Evolutionary conservation across 2,888 invertebrate genomes (phyloP), one percentile per base, ranked within the genome.

Genomic region (Oxytorus armatus): DNA sequence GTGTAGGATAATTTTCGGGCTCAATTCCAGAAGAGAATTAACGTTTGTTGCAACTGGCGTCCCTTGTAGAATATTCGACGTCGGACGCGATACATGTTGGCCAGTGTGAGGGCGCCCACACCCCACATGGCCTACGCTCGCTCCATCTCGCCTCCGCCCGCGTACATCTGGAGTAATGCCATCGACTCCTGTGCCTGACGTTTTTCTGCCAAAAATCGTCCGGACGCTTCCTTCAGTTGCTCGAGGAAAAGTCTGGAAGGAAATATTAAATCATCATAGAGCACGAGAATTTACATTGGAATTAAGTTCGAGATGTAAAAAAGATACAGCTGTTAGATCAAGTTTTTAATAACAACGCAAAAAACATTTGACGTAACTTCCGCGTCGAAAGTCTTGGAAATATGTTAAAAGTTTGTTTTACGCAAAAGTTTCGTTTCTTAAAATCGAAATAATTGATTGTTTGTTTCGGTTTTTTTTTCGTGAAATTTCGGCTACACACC

Each of bases 141-240:
- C 86, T 91, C 91, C 90, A 91, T 90, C 87, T 91, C 91, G 49
- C 90, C 90, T 23, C 90, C 88, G 57, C 85, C 89, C 65, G 91
- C 90, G 88, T 96, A 96, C 85, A 97, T 92, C 92, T 96, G 96
- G 89, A 97, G 93, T 90, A 97, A 93, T 92, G 96, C 96, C 95
- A 97, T 95, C 65, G 97, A 96, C 93, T 97, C 97, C 92, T 96
- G 96, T 59, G 97, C 97, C 92, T 96, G 96, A 82, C 97, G 94
- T 92, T 97, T 97, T 90, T 97, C 97, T 87, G 95, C 94, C 86
- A 97, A 92, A 92, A 92, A 96, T 94, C 96, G 94, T 89, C 96
- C 96, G 86, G 97, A 96, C 33, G 96, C 96, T 93, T 97, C 97
- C 92, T 97, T 96, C 82, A 96, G 93, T 91, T 96, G 96, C 90